Evolutionary conservation across 1,140 invertebrate species (phyloP).

Genomic region (Leptopilina boulardi): DNA sequence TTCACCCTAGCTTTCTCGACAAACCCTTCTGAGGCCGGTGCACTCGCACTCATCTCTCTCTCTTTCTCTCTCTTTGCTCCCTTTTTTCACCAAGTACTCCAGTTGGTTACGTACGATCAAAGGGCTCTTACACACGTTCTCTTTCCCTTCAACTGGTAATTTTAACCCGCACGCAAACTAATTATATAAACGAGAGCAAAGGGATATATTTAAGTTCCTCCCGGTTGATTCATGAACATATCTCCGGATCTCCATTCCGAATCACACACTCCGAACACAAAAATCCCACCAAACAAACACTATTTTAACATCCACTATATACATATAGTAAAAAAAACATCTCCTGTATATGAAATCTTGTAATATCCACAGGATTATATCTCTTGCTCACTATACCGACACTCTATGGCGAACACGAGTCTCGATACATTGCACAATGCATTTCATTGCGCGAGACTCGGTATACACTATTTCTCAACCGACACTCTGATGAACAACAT

Average conservation of each 20-base stretch:
- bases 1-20: conserved; percentile 36
- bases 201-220: conserved; percentile 55
- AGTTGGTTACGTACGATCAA: conserved; percentile 23
- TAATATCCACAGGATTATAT: not conserved
- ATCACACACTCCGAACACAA: not conserved
- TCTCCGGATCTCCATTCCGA: conserved; percentile 15
- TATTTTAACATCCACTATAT: not conserved
- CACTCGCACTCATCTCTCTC: conserved; percentile 38
- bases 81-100: conserved; percentile 15
- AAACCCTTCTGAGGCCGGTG: conserved; percentile 40
- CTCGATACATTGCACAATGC: conserved; percentile 16
- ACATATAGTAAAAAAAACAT: not conserved
- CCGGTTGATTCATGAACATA: conserved; percentile 59
- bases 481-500: not conserved
- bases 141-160: not conserved
- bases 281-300: not conserved
- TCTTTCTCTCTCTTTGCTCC: no score
- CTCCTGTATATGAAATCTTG: not conserved
- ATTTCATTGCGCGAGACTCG: conserved; percentile 34
- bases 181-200: conserved; percentile 58
- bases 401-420: conserved; percentile 33
- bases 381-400: conserved; percentile 7
- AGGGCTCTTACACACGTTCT: conserved; percentile 7
- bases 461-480: not conserved
- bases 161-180: conserved; percentile 48